A percentile compares a stretch with the other conserved stretches of the same genome.
phyloP scores from a whole-genome alignment of 2,113 vertebrate species.

The Holacanthus passer region DNA sequence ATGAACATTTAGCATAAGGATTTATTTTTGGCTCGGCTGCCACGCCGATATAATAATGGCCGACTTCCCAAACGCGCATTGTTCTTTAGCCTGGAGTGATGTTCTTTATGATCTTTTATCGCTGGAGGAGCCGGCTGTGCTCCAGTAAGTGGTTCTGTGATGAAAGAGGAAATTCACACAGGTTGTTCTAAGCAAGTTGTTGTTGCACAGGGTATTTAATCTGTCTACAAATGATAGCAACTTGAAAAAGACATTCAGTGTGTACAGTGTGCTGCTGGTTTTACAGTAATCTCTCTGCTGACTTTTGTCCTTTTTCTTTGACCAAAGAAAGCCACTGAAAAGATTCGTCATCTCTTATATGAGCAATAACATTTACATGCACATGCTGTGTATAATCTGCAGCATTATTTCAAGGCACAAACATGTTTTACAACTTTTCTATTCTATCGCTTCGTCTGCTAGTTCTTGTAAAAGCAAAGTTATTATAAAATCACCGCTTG shows the following conservation, averaged over 20 bases:
- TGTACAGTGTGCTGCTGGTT: neutral
- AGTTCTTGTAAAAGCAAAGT: no score
- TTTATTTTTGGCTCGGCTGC: neutral
- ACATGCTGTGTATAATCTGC: neutral
- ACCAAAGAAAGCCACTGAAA: neutral
- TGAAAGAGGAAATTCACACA: constrained; percentile 28
- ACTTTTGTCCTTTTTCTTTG: neutral
- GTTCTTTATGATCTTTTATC: neutral
- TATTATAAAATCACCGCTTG: no score
- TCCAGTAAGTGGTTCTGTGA: constrained; percentile 29
- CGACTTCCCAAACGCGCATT: constrained; percentile 1
- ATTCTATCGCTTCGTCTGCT: neutral
- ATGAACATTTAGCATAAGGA: constrained; percentile 19
- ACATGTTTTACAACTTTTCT: neutral
- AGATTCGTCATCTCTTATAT: neutral
- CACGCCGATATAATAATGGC: constrained; percentile 2
- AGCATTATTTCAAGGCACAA: neutral
- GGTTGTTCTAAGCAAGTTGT: constrained; percentile 32
- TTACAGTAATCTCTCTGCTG: neutral
- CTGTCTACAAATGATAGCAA: neutral
- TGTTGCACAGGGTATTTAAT: constrained; percentile 17
- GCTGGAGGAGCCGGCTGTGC: constrained; percentile 12
- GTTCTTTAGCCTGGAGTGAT: constrained; percentile 30
- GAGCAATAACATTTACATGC: neutral
- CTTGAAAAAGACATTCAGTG: constrained; percentile 23